A percentile compares a stretch with the other conserved stretches of the same genome.
Conservation (phyloP, 1,140 invertebrate species). For the Caligus rogercresseyi region DNA sequence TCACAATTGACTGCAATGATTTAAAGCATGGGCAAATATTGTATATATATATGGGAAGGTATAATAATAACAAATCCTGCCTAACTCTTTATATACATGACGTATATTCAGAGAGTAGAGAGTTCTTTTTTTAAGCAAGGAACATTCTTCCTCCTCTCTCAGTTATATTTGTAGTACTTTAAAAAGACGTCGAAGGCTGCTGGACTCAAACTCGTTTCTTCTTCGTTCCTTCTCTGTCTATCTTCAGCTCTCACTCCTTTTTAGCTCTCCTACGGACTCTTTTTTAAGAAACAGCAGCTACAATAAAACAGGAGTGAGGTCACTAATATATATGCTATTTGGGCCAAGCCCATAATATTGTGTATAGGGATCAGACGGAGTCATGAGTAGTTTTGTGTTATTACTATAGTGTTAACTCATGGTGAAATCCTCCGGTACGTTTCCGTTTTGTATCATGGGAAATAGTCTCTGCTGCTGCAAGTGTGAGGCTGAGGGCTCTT, state of each 20-base stretch:
- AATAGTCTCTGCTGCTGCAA: no score
- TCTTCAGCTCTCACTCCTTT: background rate
- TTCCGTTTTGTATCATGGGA: no score
- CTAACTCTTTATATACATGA: no score
- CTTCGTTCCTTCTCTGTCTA: background rate
- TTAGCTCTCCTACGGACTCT: background rate
- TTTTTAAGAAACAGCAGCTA: background rate
- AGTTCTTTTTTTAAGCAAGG: background rate
- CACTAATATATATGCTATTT: no score
- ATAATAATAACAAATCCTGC: no score
- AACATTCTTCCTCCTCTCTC: background rate
- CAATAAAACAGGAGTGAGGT: no score
- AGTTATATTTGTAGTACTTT: no score
- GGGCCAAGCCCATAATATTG: background rate
- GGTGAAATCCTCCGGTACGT: no score
- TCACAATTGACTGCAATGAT: no score
- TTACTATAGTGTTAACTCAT: background rate
- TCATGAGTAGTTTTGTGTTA: background rate
- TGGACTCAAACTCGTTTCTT: background rate
- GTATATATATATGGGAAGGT: background rate
- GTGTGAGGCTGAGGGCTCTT: no score
- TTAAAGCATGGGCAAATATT: background rate
- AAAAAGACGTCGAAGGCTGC: background rate
- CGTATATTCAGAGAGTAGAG: no score
- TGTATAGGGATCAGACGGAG: background rate